These are phyloP conservation scores for Circaetus cinerascens DNA, from an alignment of 2,113 vertebrate species.

Conservation along the genomic window DNA sequence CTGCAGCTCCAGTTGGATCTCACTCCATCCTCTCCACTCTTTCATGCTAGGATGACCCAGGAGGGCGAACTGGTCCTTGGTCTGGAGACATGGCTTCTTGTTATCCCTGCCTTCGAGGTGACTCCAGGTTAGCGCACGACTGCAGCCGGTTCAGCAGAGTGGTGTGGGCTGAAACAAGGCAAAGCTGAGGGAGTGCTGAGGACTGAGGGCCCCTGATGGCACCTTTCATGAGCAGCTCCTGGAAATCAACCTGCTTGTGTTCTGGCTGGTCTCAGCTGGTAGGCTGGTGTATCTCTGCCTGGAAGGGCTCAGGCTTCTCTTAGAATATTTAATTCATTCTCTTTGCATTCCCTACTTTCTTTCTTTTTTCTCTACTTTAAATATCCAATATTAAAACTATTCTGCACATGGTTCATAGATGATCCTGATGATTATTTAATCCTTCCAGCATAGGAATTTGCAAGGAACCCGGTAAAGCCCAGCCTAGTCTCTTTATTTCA, in stretches of 20 bases:
- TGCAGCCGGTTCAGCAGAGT: neutral
- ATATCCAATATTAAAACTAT: neutral
- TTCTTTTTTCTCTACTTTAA: neutral
- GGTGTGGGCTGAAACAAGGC: neutral
- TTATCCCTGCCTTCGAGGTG: conserved; percentile 59
- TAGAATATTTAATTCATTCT: neutral
- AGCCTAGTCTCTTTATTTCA: neutral
- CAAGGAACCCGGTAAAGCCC: neutral
- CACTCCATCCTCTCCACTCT: neutral
- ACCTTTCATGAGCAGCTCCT: neutral
- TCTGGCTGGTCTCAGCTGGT: neutral
- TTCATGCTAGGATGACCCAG: conserved; percentile 19
- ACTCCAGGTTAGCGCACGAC: conserved; percentile 46
- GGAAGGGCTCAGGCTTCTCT: neutral
- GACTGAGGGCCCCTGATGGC: neutral
- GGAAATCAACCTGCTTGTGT: neutral
- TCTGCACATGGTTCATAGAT: neutral
- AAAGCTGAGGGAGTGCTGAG: neutral
- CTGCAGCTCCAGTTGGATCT: neutral
- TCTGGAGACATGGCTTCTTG: conserved; percentile 63
- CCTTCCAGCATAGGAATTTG: neutral
- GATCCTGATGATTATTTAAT: neutral
- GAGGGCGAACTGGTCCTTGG: neutral
- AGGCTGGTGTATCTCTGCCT: neutral
- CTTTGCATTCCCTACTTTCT: neutral